Base-by-base conservation (phyloP, 37 sponge, comb jelly and placozoan species). In the Eunapius fragilis region DNA sequence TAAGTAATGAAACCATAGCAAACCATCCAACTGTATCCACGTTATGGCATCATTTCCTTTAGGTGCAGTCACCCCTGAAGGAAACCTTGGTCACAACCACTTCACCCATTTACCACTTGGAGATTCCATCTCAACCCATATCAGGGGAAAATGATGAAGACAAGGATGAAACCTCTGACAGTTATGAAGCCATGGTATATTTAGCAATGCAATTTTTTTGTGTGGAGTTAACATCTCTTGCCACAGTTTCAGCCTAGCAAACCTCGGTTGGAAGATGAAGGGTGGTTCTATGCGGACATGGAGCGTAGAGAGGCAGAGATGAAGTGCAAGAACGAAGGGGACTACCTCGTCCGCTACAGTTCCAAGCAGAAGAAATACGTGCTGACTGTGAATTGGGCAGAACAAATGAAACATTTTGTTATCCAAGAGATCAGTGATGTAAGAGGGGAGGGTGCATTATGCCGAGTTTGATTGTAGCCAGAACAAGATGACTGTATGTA, bases 261-360 rank as follows among this genome's bases (percentile, higher is more conserved):
- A 17, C 19, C 17, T 17, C 1, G 17, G 19, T 75, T 95, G 32
- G 96, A 98, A 24, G 92, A 96, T 27, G 98, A 98, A 71, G 79
- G 50, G n/a, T 98, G 96, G 96, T 98, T 83, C 81, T 95, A 85
- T 84, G 98, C 92, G 2, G 87, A 91, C 69, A 92, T 98, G 24
- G 85, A 84, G 25, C 85, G 98, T 11, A 76, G 45, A 26, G 89
- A 96, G 32, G 94, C 98, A 2, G 96, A 96, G 87, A 77, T 45
- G n/a, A 93, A 96, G 82, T 85, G 92, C 70, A 80, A 84, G 82
- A 74, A 76, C 24, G 80, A 79, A 67, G 98, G 98, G 5, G 98
- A 98, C 87, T 98, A 94, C 79, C 87, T 98, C 41, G 90, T 98
- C 24, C 77, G 98, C 13, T 86, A 82, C 86, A 91, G 92, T 25